Base-by-base conservation (phyloP, 2,113 vertebrate species). In the Varanus komodoensis region DNA sequence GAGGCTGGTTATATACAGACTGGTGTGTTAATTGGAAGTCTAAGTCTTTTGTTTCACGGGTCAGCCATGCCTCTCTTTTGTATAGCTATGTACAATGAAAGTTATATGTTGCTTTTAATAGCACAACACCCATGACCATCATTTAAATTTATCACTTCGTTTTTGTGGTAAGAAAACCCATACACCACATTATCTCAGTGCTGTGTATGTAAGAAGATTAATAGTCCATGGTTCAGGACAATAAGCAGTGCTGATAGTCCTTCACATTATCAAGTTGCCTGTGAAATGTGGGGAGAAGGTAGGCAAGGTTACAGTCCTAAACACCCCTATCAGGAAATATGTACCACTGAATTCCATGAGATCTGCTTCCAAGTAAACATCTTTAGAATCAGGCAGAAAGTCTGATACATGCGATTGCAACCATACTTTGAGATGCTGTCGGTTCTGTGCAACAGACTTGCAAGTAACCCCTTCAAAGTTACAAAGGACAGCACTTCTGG, bases 11-110 rank as follows among this genome's bases (percentile, higher is more conserved):
- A 71, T 81, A 27, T 67, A 77, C 64, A 92, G 52, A 95, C 25
- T 14, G 82, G 85, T 4, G 32, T 19, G 57, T 81, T 94, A 89
- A 91, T 82, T 91, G 57, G 75, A 91, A 92, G 57, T 67, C 32
- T 78, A 14, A 86, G 29, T 8, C 17, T 32, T 86, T 86, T 12
- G 0, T 89, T 88, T 79, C 38, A 69, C 85, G 88, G 89, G 32
- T 69, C 64, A 29, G 1, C 6, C 78, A 25, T 50, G 2, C 1
- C 75, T 8, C 0, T 25, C 79, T 77, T n/a, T 81, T 29, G 4
- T 44, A 0, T 17, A 75, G 14, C n/a, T 81, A 0, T 34, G 1
- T 50, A 85, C 86, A 1, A 88, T 88, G 3, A 0, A 23, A 27
- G 6, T 8, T 19, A 21, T 17, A 48, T 77, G 78, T 68, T 78